phyloP scores from a whole-genome alignment of 30 jellyfish, hydroid and myxozoan species.

The Hydra vulgaris region DNA sequence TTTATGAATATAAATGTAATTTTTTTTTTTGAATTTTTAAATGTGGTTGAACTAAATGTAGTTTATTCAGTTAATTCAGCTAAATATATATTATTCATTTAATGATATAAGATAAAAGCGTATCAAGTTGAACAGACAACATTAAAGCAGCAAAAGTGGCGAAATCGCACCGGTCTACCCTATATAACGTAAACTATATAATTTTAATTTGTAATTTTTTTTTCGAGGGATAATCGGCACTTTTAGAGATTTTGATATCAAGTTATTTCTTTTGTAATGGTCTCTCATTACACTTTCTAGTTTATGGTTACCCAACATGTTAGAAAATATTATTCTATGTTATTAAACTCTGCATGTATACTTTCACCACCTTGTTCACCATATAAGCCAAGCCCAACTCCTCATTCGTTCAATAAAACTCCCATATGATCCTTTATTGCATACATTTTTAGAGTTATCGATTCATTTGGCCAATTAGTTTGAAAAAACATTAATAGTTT shows the following conservation, averaged over 20 bases:
- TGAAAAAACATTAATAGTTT: not conserved
- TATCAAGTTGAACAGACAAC: too few species aligned
- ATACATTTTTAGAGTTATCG: not conserved
- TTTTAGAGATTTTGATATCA: not conserved
- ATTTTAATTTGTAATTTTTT: too few species aligned
- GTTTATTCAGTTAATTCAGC: too few species aligned
- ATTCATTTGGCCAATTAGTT: not conserved
- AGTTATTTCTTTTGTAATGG: not conserved
- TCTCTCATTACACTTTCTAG: not conserved
- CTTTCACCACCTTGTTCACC: not conserved
- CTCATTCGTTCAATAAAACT: not conserved
- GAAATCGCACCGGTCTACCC: too few species aligned
- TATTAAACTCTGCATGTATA: not conserved
- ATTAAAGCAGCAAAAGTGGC: too few species aligned
- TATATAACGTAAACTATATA: too few species aligned
- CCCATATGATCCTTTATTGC: not conserved
- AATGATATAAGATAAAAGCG: too few species aligned
- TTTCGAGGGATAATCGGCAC: too few species aligned
- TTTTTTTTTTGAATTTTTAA: too few species aligned
- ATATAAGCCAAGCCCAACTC: not conserved
- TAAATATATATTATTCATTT: too few species aligned
- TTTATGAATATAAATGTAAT: too few species aligned
- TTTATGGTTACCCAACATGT: not conserved
- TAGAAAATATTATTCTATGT: not conserved
- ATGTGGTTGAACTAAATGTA: too few species aligned